phyloP scores from a whole-genome alignment of 2,113 vertebrate genomes.

The Cyprinus carpio region DNA sequence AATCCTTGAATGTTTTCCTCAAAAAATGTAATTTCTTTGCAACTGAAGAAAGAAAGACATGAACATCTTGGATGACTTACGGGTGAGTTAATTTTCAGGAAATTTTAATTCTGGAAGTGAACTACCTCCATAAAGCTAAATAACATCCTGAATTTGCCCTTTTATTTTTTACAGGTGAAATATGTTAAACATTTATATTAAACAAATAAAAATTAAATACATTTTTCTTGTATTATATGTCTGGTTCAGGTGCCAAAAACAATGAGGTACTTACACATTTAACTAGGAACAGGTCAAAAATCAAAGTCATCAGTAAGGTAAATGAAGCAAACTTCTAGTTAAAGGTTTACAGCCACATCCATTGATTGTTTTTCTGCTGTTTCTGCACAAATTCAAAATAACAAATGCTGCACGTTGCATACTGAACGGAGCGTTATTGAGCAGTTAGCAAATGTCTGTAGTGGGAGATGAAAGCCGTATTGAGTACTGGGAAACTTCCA shows the following conservation, averaged over 20 bases:
- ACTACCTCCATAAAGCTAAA: too few relatives aligned
- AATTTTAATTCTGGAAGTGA: too few relatives aligned
- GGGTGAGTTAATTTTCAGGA: too few relatives aligned
- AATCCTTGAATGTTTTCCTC: too few relatives aligned
- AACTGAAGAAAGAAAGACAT: too few relatives aligned
- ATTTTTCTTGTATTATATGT: not conserved
- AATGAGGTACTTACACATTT: not conserved
- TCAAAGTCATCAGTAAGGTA: not conserved
- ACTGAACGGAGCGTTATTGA: not conserved
- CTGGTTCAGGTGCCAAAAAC: not conserved
- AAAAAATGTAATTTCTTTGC: too few relatives aligned
- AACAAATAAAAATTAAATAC: too few relatives aligned
- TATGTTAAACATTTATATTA: not conserved
- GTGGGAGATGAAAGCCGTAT: not conserved
- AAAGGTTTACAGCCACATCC: not conserved
- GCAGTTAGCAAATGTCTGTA: constrained; percentile 15
- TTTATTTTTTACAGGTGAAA: not conserved
- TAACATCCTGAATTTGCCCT: not conserved
- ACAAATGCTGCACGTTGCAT: constrained; percentile 14
- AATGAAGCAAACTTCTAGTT: not conserved
- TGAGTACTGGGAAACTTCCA: constrained; percentile 12
- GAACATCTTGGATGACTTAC: too few relatives aligned
- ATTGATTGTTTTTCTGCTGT: constrained; percentile 14
- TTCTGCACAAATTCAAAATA: constrained; percentile 29
- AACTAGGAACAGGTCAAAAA: constrained; percentile 8